Conservation (phyloP, 2,888 invertebrate genomes). For the Hypena proboscidalis region DNA sequence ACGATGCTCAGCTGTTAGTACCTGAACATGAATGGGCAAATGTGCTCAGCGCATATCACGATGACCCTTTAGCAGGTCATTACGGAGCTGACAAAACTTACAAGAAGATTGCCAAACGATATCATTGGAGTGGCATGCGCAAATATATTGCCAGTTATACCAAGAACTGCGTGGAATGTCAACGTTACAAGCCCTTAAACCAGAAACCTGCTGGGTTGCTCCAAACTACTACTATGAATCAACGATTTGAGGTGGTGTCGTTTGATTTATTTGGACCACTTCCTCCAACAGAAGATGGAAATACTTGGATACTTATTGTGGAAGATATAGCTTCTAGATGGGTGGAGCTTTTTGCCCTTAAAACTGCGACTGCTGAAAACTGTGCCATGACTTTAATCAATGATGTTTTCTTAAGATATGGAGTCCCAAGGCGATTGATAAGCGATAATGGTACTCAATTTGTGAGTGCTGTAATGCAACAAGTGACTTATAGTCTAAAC, state of each 20-base stretch:
- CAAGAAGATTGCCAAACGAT: constrained; percentile 25
- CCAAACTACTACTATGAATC: too few species aligned
- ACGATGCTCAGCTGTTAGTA: constrained; percentile 11
- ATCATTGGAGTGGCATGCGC: constrained; percentile 46
- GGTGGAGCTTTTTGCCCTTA: constrained; percentile 16
- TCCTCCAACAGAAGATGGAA: constrained; percentile 8
- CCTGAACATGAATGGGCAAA: constrained; percentile 12
- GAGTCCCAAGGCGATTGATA: constrained; percentile 43
- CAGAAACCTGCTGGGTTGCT: too few species aligned
- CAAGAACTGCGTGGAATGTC: too few species aligned
- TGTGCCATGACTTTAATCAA: too few species aligned
- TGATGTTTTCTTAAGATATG: too few species aligned
- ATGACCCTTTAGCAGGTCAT: not conserved
- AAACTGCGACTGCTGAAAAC: too few species aligned
- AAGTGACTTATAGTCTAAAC: constrained; percentile 28
- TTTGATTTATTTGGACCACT: too few species aligned
- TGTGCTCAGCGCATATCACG: not conserved
- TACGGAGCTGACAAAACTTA: constrained; percentile 24
- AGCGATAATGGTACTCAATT: constrained; percentile 56
- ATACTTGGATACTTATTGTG: constrained; percentile 31
- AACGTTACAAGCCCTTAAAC: too few species aligned
- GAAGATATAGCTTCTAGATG: constrained; percentile 34
- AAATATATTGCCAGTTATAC: constrained; percentile 26
- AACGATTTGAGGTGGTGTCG: too few species aligned
- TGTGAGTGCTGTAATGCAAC: constrained; percentile 49